Evolutionary conservation across 2,113 vertebrate species (phyloP), one percentile per base, ranked within the genome.

Genomic region (Alces alces): DNA sequence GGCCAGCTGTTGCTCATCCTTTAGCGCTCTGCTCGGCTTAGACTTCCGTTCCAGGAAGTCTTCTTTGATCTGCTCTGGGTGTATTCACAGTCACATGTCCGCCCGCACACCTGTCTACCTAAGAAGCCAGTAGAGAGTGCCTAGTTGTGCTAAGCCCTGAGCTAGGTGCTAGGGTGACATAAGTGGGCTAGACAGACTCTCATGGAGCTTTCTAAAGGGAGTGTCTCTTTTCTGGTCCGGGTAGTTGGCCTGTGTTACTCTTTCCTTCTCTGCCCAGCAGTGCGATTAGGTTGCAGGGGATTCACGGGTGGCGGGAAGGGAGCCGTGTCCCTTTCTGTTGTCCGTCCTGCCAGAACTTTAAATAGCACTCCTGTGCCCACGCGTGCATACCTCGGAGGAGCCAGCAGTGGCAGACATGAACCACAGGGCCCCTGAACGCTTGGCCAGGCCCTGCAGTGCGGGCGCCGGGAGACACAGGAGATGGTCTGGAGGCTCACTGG

Each of bases 321-420:
- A 55, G 70, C 96, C 1, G 25, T 83, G 78, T 93, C 70, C 76
- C 88, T 96, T 95, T 96, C 96, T 97, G 64, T 93, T 79, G 89
- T 33, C 76, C 0, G 19, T 84, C 58, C 39, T 12, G 52, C 52
- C 76, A 70, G 91, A 16, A 45, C 98, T 98, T 96, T 97, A 98
- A 98, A 98, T 98, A 98, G 97, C 86, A 85, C 17, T 88, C 7
- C 82, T 11, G 7, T 2, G 0, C 97, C 96, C 95, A 94, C 33
- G 2, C 93, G 0, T 11, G 58, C 96, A 80, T 95, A n/a, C 88
- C 95, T 92, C 7, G 1, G 79, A 87, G 93, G 45, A 84, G 73
- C 36, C 61, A 73, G 84, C 47, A 80, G 3, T 30, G 16, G 83
- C 88, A 80, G 83, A 47, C 66, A 2, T n/a, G 80, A 39, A 30